Conservation (phyloP, 2,113 vertebrate species). For the Peromyscus californicus region DNA sequence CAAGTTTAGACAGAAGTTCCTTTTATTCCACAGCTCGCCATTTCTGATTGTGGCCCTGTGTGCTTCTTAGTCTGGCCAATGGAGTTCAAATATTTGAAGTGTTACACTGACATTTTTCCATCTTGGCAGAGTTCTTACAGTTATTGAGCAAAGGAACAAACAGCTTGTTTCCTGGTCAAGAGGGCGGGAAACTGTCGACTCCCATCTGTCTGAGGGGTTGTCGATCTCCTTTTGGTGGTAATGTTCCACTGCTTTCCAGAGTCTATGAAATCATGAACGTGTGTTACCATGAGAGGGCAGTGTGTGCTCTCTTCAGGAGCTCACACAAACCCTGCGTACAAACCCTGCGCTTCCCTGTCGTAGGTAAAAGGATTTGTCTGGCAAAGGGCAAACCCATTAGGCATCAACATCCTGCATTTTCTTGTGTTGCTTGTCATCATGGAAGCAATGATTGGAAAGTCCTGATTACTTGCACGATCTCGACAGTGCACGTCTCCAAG, state of each 20-base stretch:
- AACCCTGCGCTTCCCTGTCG: constrained; percentile 67
- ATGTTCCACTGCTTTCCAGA: background rate
- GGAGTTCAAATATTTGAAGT: background rate
- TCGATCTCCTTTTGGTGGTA: background rate
- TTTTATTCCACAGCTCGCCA: background rate
- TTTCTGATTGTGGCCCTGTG: background rate
- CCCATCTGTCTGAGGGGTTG: background rate
- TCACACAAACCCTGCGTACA: constrained; percentile 58
- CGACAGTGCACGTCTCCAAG: constrained; percentile 4
- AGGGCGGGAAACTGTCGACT: background rate
- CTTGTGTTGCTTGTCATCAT: constrained; percentile 78
- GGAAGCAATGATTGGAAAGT: constrained; percentile 78
- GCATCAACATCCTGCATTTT: constrained; percentile 83
- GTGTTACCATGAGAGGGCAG: constrained; percentile 85
- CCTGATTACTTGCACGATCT: constrained; percentile 70
- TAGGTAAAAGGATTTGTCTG: constrained; percentile 85
- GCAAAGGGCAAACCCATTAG: constrained; percentile 86
- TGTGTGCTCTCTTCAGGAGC: constrained; percentile 78
- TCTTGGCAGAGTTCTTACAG: background rate
- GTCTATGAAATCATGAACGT: constrained; percentile 58
- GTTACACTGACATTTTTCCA: constrained; percentile 3
- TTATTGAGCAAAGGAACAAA: background rate
- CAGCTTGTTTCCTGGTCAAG: constrained; percentile 32
- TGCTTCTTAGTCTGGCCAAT: background rate
- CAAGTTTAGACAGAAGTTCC: background rate